Percentiles rank a stretch among this genome's conserved stretches.
These are phyloP conservation scores for Crypturellus undulatus DNA, from an alignment of 2,113 vertebrate species.

Conservation along the genomic window DNA sequence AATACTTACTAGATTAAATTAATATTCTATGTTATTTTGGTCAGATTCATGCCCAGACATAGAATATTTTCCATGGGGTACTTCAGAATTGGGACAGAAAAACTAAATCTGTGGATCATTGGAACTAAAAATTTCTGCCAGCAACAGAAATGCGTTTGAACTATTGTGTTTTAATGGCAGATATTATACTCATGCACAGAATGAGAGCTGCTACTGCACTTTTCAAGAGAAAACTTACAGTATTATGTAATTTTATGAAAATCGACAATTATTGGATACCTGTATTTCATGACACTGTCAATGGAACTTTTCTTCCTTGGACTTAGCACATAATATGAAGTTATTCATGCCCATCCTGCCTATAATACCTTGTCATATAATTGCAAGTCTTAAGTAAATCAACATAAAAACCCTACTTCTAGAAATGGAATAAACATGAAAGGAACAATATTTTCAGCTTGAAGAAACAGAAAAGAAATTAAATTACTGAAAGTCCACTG, in stretches of 20 bases:
- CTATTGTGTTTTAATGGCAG: accelerated
- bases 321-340: not conserved
- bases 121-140: not conserved
- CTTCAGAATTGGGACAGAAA: not conserved
- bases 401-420: not conserved
- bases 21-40: not conserved
- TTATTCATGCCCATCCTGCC: not conserved
- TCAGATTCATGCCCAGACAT: not conserved
- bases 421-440: not conserved
- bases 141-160: not conserved
- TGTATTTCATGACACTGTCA: not conserved
- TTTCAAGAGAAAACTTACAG: not conserved
- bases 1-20: not conserved
- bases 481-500: not conserved
- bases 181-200: not conserved
- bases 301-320: not conserved
- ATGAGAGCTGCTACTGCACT: not conserved
- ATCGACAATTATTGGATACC: not conserved
- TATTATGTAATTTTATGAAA: not conserved
- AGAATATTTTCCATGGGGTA: not conserved
- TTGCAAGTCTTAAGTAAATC: not conserved
- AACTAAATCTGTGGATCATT: not conserved
- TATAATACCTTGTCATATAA: not conserved
- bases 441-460: not conserved
- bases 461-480: not conserved